phyloP scores from a whole-genome alignment of 1,140 invertebrate species.

The Magallana angulata region DNA sequence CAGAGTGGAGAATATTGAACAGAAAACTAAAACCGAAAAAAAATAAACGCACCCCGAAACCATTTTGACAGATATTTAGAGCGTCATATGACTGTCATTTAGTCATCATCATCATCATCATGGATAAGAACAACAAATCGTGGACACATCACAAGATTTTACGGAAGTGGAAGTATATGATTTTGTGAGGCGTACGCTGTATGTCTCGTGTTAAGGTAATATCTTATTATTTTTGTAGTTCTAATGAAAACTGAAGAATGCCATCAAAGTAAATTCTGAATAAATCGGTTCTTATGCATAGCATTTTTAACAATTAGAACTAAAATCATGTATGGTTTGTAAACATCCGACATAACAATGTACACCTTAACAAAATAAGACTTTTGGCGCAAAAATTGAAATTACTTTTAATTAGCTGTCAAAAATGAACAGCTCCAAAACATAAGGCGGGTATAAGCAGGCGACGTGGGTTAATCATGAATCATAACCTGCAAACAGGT shows the following conservation, averaged over 20 bases:
- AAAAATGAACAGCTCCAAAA: no score
- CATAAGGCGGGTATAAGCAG: no score
- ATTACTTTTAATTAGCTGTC: background rate
- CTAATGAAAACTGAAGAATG: background rate
- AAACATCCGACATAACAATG: no score
- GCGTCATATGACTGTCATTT: background rate
- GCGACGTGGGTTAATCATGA: no score
- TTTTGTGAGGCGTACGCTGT: background rate
- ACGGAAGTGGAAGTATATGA: background rate
- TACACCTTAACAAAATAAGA: background rate
- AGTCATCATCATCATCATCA: background rate
- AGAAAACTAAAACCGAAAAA: background rate
- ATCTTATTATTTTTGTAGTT: background rate
- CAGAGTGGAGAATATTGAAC: background rate
- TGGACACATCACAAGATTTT: conserved; percentile 18
- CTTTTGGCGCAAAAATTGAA: conserved; percentile 23
- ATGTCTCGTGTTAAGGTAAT: background rate
- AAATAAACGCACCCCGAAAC: background rate
- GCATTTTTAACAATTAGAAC: no score
- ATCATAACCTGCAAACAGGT: no score
- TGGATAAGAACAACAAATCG: background rate
- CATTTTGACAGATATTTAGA: background rate
- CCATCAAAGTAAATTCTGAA: no score
- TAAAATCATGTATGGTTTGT: no score
- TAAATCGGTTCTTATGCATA: no score